Base-by-base conservation (phyloP, 53 echinoderm and acorn worm species). In the Holothuria leucospilota region DNA sequence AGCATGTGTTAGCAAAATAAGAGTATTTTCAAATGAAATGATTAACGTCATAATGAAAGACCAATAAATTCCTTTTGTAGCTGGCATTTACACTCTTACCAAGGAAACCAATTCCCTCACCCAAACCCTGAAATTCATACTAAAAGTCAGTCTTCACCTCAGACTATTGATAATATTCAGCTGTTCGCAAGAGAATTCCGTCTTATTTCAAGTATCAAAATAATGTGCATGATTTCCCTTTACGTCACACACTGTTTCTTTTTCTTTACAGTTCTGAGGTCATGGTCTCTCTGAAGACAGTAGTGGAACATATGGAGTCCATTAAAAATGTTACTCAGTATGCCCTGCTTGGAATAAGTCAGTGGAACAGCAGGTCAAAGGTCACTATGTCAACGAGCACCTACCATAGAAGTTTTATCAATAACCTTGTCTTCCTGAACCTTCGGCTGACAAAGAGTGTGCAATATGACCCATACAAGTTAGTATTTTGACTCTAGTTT, bases 381-480 rank as follows among this genome's bases (percentile, higher is more conserved):
- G 29, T 39, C 63, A 70, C 78, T 20, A 39, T 65, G 20, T 7
- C 58, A 5, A 81, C 82, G 40, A 82, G 70, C 14, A 80, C 86
- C 25, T 91, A 86, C 7, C 85, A 68, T 20, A 25, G 38, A 38
- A 64, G 93, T 53, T 94, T 92, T 71, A 87, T 94, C 20, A 82
- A 88, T 69, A 91, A 94, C 63, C 91, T 94, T 88, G 86, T 96
- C 34, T 96, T 96, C 59, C 62, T 96, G 53, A 96, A 96, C 62
- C 88, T 94, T 39, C 87, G 91, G 39, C 85, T 85, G 73, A 92
- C 93, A 26, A 88, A 89, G 74, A 81, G 87, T 42, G 94, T 96
- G 66, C 93, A 96, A 89, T 96, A 96, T 59, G 92, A 95, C 67
- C 93, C 90, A 38, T 89, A 96, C 26, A 94, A 92, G 96, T 93